Percentiles rank a stretch among this genome's conserved stretches.
Evolutionary conservation across 2,113 vertebrate species (phyloP).

Genomic region (Mustela lutreola): DNA sequence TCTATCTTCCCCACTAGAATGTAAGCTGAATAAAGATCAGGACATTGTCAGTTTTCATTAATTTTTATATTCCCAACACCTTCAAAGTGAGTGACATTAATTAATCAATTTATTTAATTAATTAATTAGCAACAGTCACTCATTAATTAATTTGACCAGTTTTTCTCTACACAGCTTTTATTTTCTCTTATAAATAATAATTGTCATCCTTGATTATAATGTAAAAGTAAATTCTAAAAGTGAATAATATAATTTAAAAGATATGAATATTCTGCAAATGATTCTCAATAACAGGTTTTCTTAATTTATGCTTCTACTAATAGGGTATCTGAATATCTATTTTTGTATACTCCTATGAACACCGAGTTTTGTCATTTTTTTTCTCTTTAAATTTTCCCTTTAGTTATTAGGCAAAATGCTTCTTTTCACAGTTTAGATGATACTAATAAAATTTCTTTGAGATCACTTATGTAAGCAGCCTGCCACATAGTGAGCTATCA

Average conservation of each 20-base stretch:
- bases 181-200: neutral
- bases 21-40: neutral
- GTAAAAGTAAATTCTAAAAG: neutral
- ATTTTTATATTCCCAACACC: neutral
- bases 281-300: neutral
- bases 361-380: neutral
- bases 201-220: neutral
- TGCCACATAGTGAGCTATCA: neutral
- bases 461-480: neutral
- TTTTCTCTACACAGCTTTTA: neutral
- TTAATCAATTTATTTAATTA: too few relatives aligned
- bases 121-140: neutral
- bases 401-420: neutral
- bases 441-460: neutral
- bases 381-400: neutral
- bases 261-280: neutral
- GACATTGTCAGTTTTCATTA: neutral
- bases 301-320: neutral
- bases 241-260: neutral
- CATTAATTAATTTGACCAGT: neutral
- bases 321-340: neutral
- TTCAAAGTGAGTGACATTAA: neutral
- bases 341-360: neutral
- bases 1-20: neutral
- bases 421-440: slow-evolving; percentile 10